These are phyloP conservation scores for Pterocles gutturalis DNA, from an alignment of 2,113 vertebrate genomes.

Conservation along the genomic window DNA sequence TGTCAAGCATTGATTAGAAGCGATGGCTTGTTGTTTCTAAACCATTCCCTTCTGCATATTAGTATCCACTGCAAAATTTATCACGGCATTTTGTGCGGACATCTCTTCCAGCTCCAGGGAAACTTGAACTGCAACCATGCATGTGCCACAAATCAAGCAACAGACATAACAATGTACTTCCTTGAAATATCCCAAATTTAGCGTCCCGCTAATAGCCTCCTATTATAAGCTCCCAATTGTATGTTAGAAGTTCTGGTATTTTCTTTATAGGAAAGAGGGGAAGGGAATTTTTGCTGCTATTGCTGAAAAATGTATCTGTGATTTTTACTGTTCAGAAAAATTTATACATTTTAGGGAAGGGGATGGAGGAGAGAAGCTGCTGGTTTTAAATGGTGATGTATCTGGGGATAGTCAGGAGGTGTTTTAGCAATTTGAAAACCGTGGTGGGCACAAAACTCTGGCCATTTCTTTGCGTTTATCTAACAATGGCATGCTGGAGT, in stretches of 20 bases:
- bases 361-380: not conserved
- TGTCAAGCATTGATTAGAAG: conserved; percentile 21
- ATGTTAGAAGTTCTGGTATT: conserved; percentile 16
- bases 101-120: not conserved
- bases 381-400: not conserved
- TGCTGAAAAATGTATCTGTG: not conserved
- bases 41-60: not conserved
- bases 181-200: conserved; percentile 32
- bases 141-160: not conserved
- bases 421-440: not conserved
- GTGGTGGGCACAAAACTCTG: not conserved
- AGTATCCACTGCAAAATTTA: not conserved
- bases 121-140: not conserved
- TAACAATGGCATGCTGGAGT: not conserved
- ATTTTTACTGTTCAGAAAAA: not conserved
- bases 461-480: not conserved
- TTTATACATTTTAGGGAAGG: not conserved
- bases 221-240: not conserved
- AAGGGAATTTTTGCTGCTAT: not conserved
- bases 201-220: not conserved
- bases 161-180: not conserved
- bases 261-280: not conserved
- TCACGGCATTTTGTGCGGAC: not conserved
- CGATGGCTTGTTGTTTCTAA: conserved; percentile 9
- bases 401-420: not conserved